Conservation (phyloP, 2,888 invertebrate genomes). For the Drosophila meridionalis region DNA sequence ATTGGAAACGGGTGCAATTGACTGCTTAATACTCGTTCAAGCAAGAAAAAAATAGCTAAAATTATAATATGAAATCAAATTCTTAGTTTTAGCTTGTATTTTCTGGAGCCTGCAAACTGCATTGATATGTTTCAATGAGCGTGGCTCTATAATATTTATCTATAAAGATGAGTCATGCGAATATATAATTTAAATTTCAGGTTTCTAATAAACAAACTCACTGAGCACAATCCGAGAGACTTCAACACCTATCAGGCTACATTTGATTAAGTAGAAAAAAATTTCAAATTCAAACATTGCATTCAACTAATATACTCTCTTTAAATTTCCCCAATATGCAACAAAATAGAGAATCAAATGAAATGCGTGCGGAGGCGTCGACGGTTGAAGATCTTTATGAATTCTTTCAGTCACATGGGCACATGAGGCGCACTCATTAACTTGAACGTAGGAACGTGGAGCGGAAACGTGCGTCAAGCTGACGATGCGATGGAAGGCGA, state of each 20-base stretch:
- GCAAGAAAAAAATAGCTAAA: neutral
- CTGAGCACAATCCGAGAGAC: too few relatives aligned
- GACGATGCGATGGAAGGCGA: constrained; percentile 35
- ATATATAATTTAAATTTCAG: neutral
- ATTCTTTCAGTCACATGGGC: constrained; percentile 76
- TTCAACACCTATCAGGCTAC: neutral
- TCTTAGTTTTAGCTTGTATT: neutral
- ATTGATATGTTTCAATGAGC: neutral
- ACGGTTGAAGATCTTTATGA: constrained; percentile 38
- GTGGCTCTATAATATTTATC: neutral
- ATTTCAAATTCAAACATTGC: neutral
- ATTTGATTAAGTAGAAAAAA: neutral
- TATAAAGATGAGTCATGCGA: neutral
- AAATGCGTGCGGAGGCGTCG: constrained; percentile 22
- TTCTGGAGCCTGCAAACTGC: neutral
- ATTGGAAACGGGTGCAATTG: neutral
- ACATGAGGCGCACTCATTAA: constrained; percentile 57
- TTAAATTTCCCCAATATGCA: neutral
- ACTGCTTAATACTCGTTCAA: constrained; percentile 1
- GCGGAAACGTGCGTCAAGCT: constrained; percentile 71
- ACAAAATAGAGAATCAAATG: constrained; percentile 9
- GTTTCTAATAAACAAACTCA: neutral
- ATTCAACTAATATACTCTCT: neutral
- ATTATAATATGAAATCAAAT: neutral
- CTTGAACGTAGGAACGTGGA: constrained; percentile 46